These are phyloP conservation scores for Polypterus bichir DNA, from an alignment of 2,113 vertebrate species.

Conservation along the genomic window DNA sequence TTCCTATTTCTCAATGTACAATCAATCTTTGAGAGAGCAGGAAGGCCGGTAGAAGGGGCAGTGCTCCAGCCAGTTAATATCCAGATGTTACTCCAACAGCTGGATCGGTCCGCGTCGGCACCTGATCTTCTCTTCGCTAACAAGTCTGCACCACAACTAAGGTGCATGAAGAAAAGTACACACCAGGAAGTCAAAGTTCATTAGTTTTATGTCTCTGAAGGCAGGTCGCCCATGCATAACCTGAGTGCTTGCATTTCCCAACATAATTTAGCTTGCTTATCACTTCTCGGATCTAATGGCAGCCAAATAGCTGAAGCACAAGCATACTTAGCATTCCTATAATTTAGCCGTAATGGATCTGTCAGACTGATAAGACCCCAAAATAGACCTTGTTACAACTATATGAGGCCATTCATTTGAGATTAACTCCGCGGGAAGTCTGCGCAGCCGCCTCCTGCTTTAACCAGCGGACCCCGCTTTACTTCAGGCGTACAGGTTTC, in stretches of 20 bases:
- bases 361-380: constrained; percentile 14
- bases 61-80: no score
- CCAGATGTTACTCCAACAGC: no score
- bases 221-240: constrained; percentile 31
- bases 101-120: no score
- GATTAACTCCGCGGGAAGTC: not conserved
- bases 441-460: no score
- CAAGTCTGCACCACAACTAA: no score
- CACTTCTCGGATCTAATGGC: constrained; percentile 43
- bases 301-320: constrained; percentile 34
- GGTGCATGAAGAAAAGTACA: no score
- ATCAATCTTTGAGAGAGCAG: no score
- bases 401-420: not conserved
- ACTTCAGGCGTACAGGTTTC: no score
- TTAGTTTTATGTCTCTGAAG: constrained; percentile 16
- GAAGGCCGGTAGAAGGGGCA: no score
- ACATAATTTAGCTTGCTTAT: constrained; percentile 35
- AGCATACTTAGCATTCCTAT: constrained; percentile 24
- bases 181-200: not conserved
- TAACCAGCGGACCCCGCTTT: no score
- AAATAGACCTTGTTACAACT: not conserved
- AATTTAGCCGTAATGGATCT: constrained; percentile 31
- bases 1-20: no score
- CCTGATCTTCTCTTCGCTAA: no score
- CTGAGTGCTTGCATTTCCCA: constrained; percentile 37